These are phyloP conservation scores for Pandemis heparana DNA, from an alignment of 2,888 invertebrate genomes.

Conservation along the genomic window DNA sequence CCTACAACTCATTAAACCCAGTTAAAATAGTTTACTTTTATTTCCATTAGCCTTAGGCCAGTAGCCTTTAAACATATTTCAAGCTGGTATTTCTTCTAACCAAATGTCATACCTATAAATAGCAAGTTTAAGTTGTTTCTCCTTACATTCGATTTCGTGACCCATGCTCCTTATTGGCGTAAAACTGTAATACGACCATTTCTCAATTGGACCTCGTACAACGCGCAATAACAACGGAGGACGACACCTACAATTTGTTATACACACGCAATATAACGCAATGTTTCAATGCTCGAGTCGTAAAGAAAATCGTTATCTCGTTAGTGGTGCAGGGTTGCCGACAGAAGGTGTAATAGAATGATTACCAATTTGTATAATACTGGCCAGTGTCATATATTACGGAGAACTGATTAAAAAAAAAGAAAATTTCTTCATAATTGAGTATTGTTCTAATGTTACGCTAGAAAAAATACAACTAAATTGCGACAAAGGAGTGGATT, in stretches of 20 bases:
- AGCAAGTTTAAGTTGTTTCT: background rate
- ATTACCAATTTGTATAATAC: background rate
- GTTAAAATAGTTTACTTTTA: no score
- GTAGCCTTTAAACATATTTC: no score
- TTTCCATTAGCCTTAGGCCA: no score
- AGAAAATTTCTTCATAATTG: no score
- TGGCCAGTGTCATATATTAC: no score
- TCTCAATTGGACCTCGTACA: slow-evolving; percentile 27
- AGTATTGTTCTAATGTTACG: no score
- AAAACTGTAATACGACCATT: slow-evolving; percentile 13
- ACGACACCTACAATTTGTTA: slow-evolving; percentile 17
- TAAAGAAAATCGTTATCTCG: slow-evolving; percentile 24
- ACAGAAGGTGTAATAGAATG: background rate
- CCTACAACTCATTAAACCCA: no score
- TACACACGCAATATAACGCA: slow-evolving; percentile 29
- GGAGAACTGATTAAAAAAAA: no score
- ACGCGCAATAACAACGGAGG: slow-evolving; percentile 32
- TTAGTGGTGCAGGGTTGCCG: slow-evolving; percentile 4
- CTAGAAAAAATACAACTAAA: no score
- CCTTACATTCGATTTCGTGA: background rate
- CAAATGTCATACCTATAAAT: no score
- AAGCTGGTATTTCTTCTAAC: no score
- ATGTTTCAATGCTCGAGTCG: slow-evolving; percentile 16
- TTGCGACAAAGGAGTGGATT: no score
- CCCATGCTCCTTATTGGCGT: background rate